Conservation (phyloP, 2,113 vertebrate genomes). For the Drymodes brunneopygia region DNA sequence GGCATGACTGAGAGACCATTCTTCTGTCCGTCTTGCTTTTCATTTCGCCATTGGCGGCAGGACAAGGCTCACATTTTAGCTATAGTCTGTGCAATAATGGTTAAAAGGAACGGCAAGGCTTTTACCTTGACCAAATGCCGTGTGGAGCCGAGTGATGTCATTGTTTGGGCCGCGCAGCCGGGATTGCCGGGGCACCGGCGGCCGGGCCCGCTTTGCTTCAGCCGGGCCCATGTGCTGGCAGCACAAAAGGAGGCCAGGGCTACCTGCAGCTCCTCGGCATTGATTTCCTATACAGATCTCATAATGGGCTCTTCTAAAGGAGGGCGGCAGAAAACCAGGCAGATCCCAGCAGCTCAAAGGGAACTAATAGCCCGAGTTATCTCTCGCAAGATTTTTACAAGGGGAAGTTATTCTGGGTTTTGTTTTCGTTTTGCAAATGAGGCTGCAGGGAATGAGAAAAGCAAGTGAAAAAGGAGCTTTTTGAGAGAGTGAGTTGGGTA, state of each 20-base stretch:
- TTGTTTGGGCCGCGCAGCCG: background rate
- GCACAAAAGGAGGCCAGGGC: background rate
- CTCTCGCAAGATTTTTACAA: background rate
- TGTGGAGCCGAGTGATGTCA: background rate
- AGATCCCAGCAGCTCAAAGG: background rate
- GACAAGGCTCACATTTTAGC: background rate
- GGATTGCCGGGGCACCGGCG: background rate
- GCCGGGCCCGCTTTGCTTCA: background rate
- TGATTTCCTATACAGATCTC: background rate
- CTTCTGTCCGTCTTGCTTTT: background rate
- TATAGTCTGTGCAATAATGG: background rate
- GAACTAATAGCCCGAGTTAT: background rate
- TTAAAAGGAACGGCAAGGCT: background rate
- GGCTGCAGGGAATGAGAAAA: background rate
- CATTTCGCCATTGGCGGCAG: background rate
- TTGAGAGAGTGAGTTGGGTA: rapidly evolving
- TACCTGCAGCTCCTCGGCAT: background rate
- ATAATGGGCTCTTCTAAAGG: background rate
- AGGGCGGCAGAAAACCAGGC: background rate
- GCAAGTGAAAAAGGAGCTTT: background rate
- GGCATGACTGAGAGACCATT: background rate
- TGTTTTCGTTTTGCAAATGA: background rate
- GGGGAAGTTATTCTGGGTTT: background rate
- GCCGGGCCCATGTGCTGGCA: background rate
- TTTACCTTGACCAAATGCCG: background rate